phyloP scores from a whole-genome alignment of 2,888 invertebrate genomes.

The Deilephila porcellus region DNA sequence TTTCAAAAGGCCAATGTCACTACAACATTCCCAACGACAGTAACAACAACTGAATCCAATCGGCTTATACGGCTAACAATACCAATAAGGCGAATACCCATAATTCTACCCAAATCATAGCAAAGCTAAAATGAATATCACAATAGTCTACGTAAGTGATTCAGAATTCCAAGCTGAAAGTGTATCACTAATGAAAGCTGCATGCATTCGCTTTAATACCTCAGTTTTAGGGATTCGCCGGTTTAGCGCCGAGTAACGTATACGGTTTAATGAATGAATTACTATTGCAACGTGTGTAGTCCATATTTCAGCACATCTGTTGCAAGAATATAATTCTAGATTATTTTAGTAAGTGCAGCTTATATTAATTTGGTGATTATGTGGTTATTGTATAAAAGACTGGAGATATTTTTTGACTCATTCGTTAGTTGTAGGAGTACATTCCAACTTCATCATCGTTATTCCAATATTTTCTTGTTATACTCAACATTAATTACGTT shows the following conservation, averaged over 20 bases:
- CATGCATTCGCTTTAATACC: slow-evolving; percentile 27
- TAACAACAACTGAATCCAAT: too few species aligned
- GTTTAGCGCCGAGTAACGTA: slow-evolving; percentile 41
- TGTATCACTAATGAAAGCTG: slow-evolving; percentile 9
- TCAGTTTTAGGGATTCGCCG: slow-evolving; percentile 46
- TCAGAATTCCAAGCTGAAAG: not conserved
- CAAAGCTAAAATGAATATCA: not conserved
- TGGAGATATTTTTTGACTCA: too few species aligned
- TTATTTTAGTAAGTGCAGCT: not conserved
- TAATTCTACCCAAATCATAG: not conserved
- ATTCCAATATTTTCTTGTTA: too few species aligned
- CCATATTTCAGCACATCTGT: slow-evolving; percentile 33
- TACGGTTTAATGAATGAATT: slow-evolving; percentile 52
- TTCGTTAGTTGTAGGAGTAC: too few species aligned
- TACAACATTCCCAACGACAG: too few species aligned
- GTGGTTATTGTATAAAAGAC: not conserved
- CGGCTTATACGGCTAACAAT: too few species aligned
- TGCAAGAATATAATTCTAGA: slow-evolving; percentile 13
- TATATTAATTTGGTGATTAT: not conserved
- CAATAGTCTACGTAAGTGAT: slow-evolving; percentile 1
- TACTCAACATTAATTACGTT: too few species aligned
- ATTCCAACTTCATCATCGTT: too few species aligned
- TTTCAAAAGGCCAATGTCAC: too few species aligned
- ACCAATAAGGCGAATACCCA: not conserved
- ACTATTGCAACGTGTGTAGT: slow-evolving; percentile 34